phyloP scores from a whole-genome alignment of 2,797 vertebrate species.

The Gallinago nigripennis region DNA sequence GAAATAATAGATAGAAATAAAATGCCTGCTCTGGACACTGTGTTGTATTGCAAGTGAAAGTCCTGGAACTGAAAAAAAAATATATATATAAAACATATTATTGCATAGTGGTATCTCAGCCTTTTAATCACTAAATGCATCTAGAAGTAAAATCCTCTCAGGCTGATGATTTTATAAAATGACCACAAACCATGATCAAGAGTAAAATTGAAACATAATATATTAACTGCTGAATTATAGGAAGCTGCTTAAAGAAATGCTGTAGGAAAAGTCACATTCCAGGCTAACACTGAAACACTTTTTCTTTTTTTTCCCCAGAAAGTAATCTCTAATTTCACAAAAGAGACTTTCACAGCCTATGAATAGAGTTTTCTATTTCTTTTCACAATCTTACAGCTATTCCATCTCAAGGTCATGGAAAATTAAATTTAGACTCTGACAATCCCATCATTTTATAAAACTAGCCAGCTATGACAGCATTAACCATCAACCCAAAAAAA shows the following conservation, averaged over 20 bases:
- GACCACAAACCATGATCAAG: neutral
- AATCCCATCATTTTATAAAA: conserved; percentile 41
- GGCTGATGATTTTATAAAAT: neutral
- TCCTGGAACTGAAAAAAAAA: no score
- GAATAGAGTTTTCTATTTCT: neutral
- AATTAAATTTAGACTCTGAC: conserved; percentile 44
- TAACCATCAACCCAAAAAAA: neutral
- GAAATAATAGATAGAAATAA: neutral
- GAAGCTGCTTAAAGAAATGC: neutral
- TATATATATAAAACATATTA: neutral
- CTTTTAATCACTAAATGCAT: neutral
- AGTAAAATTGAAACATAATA: neutral
- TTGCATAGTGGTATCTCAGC: neutral
- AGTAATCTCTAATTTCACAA: neutral
- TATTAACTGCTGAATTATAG: neutral
- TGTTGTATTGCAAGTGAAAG: neutral
- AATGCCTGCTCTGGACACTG: neutral
- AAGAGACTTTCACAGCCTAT: neutral
- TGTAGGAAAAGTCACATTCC: neutral
- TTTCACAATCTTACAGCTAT: neutral
- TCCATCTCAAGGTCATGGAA: conserved; percentile 23
- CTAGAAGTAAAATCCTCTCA: neutral
- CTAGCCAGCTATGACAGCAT: conserved; percentile 2
- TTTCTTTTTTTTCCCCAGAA: neutral
- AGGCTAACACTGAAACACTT: neutral